Percentiles rank a stretch among this genome's conserved stretches.
Evolutionary conservation across 2,888 invertebrate genomes (phyloP).

Genomic region (Drosophila sordidula): DNA sequence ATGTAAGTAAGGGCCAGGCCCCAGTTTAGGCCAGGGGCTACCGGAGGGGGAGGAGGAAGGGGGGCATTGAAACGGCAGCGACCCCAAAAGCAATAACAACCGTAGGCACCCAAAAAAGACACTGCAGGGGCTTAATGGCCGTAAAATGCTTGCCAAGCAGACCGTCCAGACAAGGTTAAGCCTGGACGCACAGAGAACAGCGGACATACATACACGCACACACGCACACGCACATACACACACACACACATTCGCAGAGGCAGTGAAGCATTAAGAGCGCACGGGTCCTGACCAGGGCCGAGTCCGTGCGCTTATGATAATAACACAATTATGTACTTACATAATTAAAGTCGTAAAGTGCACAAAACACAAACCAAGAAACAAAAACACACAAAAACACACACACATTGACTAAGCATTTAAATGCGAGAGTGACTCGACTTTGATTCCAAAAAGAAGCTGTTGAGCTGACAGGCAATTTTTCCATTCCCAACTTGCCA

Average conservation of each 20-base stretch:
- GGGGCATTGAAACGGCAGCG: constrained; percentile 35
- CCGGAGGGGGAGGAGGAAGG: not conserved
- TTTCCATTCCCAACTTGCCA: not conserved
- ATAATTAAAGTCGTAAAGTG: constrained; percentile 79
- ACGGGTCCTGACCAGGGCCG: constrained; percentile 26
- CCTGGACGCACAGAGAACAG: constrained; percentile 32
- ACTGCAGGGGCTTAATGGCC: constrained; percentile 68
- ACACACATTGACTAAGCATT: constrained; percentile 20
- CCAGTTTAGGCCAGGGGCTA: constrained; percentile 19
- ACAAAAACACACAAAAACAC: constrained; percentile 11
- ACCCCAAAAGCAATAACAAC: constrained; percentile 38
- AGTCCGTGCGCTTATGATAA: constrained; percentile 69
- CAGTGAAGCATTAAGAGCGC: constrained; percentile 23
- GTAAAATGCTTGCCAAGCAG: constrained; percentile 71
- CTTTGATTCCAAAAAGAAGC: constrained; percentile 17
- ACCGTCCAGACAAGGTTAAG: constrained; percentile 63
- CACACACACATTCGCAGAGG: constrained; percentile 8
- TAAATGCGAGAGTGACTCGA: constrained; percentile 16
- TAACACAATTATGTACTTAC: constrained; percentile 79
- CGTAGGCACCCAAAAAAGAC: constrained; percentile 49
- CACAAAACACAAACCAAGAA: constrained; percentile 50
- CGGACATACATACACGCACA: constrained; percentile 17
- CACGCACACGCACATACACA: constrained; percentile 13
- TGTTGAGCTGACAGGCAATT: not conserved
- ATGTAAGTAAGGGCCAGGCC: constrained; percentile 37